Evolutionary conservation across 2,797 vertebrate genomes (phyloP), one percentile per base, ranked within the genome.

Genomic region (Myotis planiceps): DNA sequence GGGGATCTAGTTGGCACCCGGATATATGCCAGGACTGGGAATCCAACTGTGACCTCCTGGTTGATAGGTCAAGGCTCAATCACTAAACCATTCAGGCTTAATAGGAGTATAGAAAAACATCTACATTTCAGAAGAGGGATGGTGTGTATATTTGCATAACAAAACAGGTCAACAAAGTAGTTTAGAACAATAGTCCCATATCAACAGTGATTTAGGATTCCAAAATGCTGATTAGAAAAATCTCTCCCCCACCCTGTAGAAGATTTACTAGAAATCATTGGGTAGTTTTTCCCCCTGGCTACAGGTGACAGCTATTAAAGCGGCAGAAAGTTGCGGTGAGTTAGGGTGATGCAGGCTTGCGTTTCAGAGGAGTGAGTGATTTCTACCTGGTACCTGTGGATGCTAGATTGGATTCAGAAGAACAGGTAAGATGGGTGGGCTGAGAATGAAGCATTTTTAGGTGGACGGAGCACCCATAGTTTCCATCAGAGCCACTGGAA

Each of bases 91-190:
- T 14, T 29, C 27, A 60, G 27, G 12, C 27, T 29, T 29, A 13
- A 60, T 14, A 29, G 27, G 1, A 60, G 80, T 53, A 37, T 29
- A 60, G 34, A 47, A 39, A 39, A 69, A 32, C 2, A 90, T 95
- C 53, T 95, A 45, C 94, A 88, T 92, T 84, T 97, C 74, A 95
- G 65, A 94, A 91, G 85, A 78, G 47, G 29, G 12, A 12, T 29
- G 7, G 25, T 47, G 21, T 29, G 83, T 6, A 32, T 0, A 96
- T 97, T 95, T 97, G 89, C 95, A 96, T 83, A 63, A 97, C 93
- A 97, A 94, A 92, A 69, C 37, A 0, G 0, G 21, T 87, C 34
- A 21, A 15, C 63, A 74, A 75, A 55, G 86, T 45, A 34, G 51
- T 75, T 32, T 75, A 81, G 39, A 90, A 85, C 71, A 92, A 85